Evolutionary conservation across 2,888 invertebrate species (phyloP).

Genomic region (Eupithecia subumbrata): DNA sequence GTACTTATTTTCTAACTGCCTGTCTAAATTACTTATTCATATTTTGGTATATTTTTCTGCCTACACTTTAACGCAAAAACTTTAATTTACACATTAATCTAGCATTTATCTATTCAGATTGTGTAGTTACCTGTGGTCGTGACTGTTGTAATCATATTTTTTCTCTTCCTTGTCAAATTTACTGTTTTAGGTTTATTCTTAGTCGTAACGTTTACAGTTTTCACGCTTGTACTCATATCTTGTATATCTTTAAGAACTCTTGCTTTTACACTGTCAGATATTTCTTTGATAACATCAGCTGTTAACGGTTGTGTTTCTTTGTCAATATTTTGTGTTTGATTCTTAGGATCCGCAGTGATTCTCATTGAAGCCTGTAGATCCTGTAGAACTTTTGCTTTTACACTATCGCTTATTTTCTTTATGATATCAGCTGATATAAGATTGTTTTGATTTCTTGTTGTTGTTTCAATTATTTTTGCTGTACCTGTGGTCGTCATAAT

Average conservation of each 20-base stretch:
- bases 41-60: background rate
- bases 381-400: slow-evolving; percentile 63
- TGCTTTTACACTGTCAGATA: slow-evolving; percentile 1
- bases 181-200: background rate
- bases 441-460: slow-evolving; percentile 13
- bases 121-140: background rate
- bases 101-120: background rate
- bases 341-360: slow-evolving; percentile 14
- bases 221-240: background rate
- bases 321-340: background rate
- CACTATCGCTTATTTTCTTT: slow-evolving; percentile 63
- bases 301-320: slow-evolving; percentile 4
- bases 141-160: background rate
- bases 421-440: slow-evolving; percentile 48
- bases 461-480: background rate
- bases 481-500: slow-evolving; percentile 8
- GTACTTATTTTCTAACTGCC: background rate
- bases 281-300: slow-evolving; percentile 2
- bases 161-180: background rate
- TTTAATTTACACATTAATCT: background rate
- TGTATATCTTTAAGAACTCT: slow-evolving; percentile 5
- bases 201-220: background rate
- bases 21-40: background rate
- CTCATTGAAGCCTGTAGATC: slow-evolving; percentile 56
- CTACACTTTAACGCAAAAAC: too few species aligned